Evolutionary conservation across 2,797 vertebrate species (phyloP), one percentile per base, ranked within the genome.

Genomic region (Danio albolineatus): DNA sequence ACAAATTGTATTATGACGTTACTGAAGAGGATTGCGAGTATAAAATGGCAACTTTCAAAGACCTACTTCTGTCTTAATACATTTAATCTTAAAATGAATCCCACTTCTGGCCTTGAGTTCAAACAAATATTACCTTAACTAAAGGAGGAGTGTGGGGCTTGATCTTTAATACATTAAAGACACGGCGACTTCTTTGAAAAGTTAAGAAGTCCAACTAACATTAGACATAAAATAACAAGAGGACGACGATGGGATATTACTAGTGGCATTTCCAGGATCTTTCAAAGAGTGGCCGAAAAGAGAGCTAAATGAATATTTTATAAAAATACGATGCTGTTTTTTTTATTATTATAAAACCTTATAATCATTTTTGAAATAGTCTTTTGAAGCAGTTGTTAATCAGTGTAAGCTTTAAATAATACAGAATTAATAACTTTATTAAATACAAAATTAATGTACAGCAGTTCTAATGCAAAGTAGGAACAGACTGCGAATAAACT

Each of bases 161-260:
- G 76, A 78, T 71, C 76, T 78, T 71, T 78, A 71, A 78, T 78
- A 60, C 76, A 78, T 78, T 51, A 78, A 39, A 78, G 57, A 61
- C 43, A 17, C 13, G 8, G 53, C 5, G 36, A 41, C 66, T 61
- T 69, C 76, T 71, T 60, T 71, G 54, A 78, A 60, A 78, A 46
- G 56, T 61, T 39, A 59, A 43, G 61, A 78, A 78, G 21, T 44
- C 7, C 41, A 70, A 56, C 19, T 4, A 67, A 28, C 7, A 17
- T 48, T 57, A 57, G 16, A 8, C 62, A 16, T 59, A 13, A 77
- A 54, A 51, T 9, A 17, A 66, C 19, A 46, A 48, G 41, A 66
- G 41, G 64, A 56, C 10, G 14, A n/a, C 0, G 41, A 16, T 48
- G 7, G 12, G 41, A 48, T 67, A 57, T 77, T 57, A 67, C 16